Conservation (phyloP, 2,113 vertebrate species). For the Burhinus oedicnemus region DNA sequence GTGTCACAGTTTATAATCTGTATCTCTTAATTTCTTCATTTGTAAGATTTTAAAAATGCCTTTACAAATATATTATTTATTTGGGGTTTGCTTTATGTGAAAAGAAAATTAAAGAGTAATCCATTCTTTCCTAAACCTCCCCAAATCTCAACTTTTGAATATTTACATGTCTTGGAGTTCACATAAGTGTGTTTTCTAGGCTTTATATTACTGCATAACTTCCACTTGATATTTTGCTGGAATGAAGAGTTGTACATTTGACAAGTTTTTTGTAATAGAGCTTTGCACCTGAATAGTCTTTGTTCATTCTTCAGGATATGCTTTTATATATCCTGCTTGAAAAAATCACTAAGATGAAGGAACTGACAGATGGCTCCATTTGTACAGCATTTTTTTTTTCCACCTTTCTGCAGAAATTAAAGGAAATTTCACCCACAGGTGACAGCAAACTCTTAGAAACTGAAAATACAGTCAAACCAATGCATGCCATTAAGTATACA, state of each 20-base stretch:
- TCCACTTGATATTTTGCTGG: neutral
- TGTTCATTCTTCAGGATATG: neutral
- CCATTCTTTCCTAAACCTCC: neutral
- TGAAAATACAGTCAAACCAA: neutral
- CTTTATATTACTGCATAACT: neutral
- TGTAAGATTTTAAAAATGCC: neutral
- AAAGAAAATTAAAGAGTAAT: neutral
- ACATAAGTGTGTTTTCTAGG: neutral
- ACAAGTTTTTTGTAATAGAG: neutral
- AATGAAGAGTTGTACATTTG: neutral
- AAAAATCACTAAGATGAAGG: neutral
- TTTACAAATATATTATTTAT: neutral
- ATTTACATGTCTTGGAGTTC: neutral
- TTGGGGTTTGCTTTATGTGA: neutral
- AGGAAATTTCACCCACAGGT: neutral
- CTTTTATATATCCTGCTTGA: neutral
- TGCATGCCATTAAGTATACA: neutral
- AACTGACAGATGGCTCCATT: neutral
- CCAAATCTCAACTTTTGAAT: neutral
- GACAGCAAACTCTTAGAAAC: conserved; percentile 22
- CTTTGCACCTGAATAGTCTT: neutral
- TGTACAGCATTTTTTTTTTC: neutral
- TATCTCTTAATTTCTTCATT: neutral
- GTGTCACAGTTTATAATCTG: neutral
- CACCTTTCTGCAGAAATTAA: neutral